Percentiles rank a stretch among this genome's conserved stretches.
Evolutionary conservation across 1,140 invertebrate species (phyloP).

Genomic region (Drosophila repletoides): DNA sequence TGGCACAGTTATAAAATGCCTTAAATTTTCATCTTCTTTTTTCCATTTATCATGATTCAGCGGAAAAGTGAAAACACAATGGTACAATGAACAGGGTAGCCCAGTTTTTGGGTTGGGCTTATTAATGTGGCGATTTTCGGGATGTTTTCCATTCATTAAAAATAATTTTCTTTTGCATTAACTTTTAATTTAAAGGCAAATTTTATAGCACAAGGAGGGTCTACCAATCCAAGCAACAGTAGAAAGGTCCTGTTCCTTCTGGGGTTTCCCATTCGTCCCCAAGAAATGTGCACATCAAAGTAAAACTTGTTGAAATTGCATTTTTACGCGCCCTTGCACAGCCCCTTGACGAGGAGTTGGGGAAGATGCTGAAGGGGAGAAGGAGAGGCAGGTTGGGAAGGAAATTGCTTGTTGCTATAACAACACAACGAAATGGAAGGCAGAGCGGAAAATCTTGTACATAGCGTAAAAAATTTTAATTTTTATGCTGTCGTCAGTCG

Average conservation of each 20-base stretch:
- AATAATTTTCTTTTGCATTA: slow-evolving; percentile 79
- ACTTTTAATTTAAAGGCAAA: slow-evolving; percentile 72
- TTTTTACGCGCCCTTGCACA: slow-evolving; percentile 78
- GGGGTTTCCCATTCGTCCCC: slow-evolving; percentile 27
- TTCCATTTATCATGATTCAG: not conserved
- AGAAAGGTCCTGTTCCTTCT: not conserved
- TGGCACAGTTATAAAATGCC: slow-evolving; percentile 31
- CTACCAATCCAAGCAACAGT: too few species aligned
- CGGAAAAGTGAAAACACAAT: slow-evolving; percentile 40
- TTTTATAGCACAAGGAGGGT: too few species aligned
- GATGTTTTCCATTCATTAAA: slow-evolving; percentile 79
- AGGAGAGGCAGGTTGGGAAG: slow-evolving; percentile 8
- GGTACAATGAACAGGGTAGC: not conserved
- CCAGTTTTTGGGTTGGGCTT: slow-evolving; percentile 15
- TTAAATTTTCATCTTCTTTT: slow-evolving; percentile 3
- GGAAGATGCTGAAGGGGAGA: not conserved
- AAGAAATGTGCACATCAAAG: slow-evolving; percentile 77
- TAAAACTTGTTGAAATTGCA: slow-evolving; percentile 80
- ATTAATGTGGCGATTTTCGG: slow-evolving; percentile 67
- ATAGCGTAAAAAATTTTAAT: slow-evolving; percentile 73
- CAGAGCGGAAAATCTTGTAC: slow-evolving; percentile 55
- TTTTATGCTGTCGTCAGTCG: slow-evolving; percentile 66
- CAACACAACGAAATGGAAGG: slow-evolving; percentile 47
- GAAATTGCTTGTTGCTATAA: slow-evolving; percentile 62
- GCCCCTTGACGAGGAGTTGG: slow-evolving; percentile 27